Evolutionary conservation across 2,113 vertebrate genomes (phyloP), one percentile per base, ranked within the genome.

Genomic region (Polypterus senegalus): DNA sequence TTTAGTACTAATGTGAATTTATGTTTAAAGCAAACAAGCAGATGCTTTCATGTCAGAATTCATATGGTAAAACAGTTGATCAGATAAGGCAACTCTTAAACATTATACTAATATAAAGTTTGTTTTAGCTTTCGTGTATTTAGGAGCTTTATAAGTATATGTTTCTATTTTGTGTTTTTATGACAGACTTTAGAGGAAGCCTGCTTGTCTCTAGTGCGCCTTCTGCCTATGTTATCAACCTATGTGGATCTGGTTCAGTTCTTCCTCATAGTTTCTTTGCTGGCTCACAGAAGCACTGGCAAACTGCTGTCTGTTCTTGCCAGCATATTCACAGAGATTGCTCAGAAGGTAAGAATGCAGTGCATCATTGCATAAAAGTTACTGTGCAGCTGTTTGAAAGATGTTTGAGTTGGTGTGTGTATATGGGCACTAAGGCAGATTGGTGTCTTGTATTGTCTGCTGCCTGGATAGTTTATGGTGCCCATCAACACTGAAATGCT

Each of bases 231-330:
- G 81, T 78, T 99, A 54, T 81, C 72, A 63, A 75, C 83, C 27
- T 97, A 94, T 74, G 88, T 84, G 0, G 89, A 94, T 59, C 77
- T 97, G 4, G 69, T 91, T 59, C 83, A 91, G 4, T 92, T 92
- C 82, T 97, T 91, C 73, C 70, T 98, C 73, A 84, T 83, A 0
- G 61, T 91, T 65, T 86, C 84, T 5, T 63, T 98, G 76, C 86
- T 87, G 5, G 88, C 86, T 59, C 95, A 99, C 70, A 82, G 95
- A 47, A 88, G 85, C 75, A 92, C 89, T 0, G 93, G 86, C 1
- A 98, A 98, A 54, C 73, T 99, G 61, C 87, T 97, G 48, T 92
- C 89, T 9, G 87, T 97, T 43, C 79, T 99, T 65, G 77, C 88
- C 8, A 84, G 81, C 67, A 67, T 97, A 82, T 99, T 99, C 72